phyloP scores from a whole-genome alignment of 1,140 invertebrate genomes.

The Telenomus remus region DNA sequence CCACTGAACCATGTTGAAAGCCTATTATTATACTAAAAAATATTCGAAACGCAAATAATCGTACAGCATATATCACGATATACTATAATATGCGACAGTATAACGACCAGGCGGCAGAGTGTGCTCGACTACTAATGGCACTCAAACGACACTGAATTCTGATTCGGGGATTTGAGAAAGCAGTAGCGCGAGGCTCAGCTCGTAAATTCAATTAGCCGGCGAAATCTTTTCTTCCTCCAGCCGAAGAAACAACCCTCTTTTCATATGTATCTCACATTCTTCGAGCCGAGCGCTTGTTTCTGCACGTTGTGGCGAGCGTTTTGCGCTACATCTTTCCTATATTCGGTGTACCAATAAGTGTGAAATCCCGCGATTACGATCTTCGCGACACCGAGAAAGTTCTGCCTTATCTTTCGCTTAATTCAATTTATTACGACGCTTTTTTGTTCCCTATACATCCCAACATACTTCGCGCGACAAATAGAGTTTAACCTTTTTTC shows the following conservation, averaged over 20 bases:
- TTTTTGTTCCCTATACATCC: slow-evolving; percentile 23
- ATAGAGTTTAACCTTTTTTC: slow-evolving; percentile 15
- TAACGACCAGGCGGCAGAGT: slow-evolving; percentile 36
- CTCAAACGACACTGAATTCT: slow-evolving; percentile 66
- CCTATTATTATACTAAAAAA: too few species aligned
- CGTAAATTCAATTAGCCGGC: slow-evolving; percentile 71
- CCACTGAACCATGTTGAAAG: too few species aligned
- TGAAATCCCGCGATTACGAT: slow-evolving; percentile 48
- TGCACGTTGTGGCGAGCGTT: slow-evolving; percentile 14
- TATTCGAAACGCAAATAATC: not conserved
- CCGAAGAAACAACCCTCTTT: slow-evolving; percentile 52
- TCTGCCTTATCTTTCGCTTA: slow-evolving; percentile 36
- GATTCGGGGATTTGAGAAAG: slow-evolving; percentile 61
- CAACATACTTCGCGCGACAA: slow-evolving; percentile 29
- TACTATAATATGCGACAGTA: slow-evolving; percentile 30
- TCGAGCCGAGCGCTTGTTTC: slow-evolving; percentile 26
- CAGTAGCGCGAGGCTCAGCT: slow-evolving; percentile 61
- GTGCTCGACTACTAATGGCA: slow-evolving; percentile 65
- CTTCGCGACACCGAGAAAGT: slow-evolving; percentile 32
- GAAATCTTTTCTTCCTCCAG: slow-evolving; percentile 64
- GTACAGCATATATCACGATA: slow-evolving; percentile 14
- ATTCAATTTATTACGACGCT: slow-evolving; percentile 47
- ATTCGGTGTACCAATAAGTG: slow-evolving; percentile 44
- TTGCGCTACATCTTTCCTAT: slow-evolving; percentile 38
- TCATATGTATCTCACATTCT: slow-evolving; percentile 53